These are phyloP conservation scores for Nasonia vitripennis DNA, from an alignment of 1,140 invertebrate genomes.

Conservation along the genomic window DNA sequence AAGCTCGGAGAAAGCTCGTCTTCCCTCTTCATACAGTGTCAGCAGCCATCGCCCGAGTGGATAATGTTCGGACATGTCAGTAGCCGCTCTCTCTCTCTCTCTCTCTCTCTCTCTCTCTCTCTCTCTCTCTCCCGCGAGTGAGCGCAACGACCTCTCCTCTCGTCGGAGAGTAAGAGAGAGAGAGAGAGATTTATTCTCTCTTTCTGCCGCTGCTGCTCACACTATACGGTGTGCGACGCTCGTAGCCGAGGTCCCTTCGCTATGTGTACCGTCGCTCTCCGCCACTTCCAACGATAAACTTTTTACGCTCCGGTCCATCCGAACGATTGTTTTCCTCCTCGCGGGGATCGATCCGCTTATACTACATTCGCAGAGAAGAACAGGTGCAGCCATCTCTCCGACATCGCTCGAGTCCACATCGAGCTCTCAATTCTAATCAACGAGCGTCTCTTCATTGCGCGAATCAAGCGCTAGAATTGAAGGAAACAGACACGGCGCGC, in stretches of 20 bases:
- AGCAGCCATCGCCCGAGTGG: not conserved
- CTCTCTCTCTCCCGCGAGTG: no score
- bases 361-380: not conserved
- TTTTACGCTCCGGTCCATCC: not conserved
- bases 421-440: constrained; percentile 20
- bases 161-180: not conserved
- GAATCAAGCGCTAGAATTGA: constrained; percentile 9
- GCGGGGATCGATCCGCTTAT: not conserved
- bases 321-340: not conserved
- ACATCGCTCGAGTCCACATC: not conserved
- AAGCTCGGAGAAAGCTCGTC: not conserved
- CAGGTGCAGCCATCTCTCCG: not conserved
- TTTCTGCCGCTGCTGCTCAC: not conserved
- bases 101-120: no score
- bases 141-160: constrained; percentile 50
- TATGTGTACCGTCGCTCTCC: not conserved
- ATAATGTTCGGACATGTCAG: constrained; percentile 45
- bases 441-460: constrained; percentile 28
- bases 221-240: not conserved
- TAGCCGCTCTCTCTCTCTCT: no score
- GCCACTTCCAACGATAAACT: constrained; percentile 31
- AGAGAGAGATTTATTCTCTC: constrained; percentile 28
- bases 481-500: not conserved
- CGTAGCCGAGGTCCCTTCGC: not conserved
- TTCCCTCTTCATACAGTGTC: not conserved